phyloP scores from a whole-genome alignment of 1,140 invertebrate genomes.

The Cecropterus lyciades region DNA sequence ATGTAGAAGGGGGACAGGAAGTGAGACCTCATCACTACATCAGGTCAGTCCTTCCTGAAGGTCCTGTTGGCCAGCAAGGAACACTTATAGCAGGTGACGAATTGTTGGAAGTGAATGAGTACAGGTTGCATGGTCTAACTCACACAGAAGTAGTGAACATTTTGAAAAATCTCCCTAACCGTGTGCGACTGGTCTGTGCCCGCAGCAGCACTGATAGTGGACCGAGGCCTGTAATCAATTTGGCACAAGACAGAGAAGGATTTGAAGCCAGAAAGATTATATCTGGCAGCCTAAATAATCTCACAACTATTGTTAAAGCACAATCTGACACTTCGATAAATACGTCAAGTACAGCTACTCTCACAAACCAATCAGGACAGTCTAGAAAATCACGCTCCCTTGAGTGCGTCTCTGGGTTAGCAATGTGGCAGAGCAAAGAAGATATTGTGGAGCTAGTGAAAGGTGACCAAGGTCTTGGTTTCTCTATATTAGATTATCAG shows the following conservation, averaged over 20 bases:
- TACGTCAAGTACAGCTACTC: conserved; percentile 89
- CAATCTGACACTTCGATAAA: conserved; percentile 94
- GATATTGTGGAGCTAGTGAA: conserved; percentile 95
- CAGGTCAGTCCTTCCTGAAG: conserved; percentile 93
- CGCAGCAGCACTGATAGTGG: conserved; percentile 83
- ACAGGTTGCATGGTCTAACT: conserved; percentile 92
- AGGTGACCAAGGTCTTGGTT: conserved; percentile 95
- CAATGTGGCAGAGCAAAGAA: conserved; percentile 96
- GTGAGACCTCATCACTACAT: conserved; percentile 94
- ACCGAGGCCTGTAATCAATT: conserved; percentile 88
- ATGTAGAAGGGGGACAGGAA: conserved; percentile 93
- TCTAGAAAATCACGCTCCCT: conserved; percentile 94
- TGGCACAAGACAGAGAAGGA: conserved; percentile 90
- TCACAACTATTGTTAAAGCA: conserved; percentile 92
- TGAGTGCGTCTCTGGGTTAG: conserved; percentile 95
- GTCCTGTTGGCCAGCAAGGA: conserved; percentile 93
- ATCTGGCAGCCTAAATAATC: conserved; percentile 89
- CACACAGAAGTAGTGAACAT: conserved; percentile 96
- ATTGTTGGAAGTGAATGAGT: conserved; percentile 94
- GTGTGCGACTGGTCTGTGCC: conserved; percentile 93
- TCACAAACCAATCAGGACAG: conserved; percentile 88
- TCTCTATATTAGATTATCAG: conserved; percentile 97
- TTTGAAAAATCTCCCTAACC: conserved; percentile 93
- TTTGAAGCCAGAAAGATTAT: conserved; percentile 91
- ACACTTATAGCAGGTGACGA: conserved; percentile 94